phyloP scores from a whole-genome alignment of 2,888 invertebrate species.

The Nomada lathburiana region DNA sequence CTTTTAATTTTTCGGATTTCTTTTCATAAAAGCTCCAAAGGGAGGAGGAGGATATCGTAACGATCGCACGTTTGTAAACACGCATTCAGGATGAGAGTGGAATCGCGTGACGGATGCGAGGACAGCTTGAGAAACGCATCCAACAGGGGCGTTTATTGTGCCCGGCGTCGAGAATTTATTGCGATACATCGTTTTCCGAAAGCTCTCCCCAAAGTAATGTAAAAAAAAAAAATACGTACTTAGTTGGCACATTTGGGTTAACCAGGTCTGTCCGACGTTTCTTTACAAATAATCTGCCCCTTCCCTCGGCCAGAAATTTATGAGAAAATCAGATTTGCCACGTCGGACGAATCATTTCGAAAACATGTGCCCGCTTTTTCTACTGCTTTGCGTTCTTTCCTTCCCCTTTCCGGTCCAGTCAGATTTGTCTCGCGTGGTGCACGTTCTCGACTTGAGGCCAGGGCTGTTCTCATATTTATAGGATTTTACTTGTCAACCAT shows the following conservation, averaged over 20 bases:
- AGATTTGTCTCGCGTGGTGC: too few species aligned
- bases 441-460: too few species aligned
- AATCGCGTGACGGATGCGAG: slow-evolving; percentile 49
- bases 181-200: slow-evolving; percentile 20
- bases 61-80: background rate
- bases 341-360: slow-evolving; percentile 10
- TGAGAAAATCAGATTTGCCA: slow-evolving; percentile 8
- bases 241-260: slow-evolving; percentile 14
- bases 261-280: background rate
- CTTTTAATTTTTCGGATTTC: too few species aligned
- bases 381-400: too few species aligned
- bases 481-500: too few species aligned
- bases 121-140: slow-evolving; percentile 46
- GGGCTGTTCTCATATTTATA: too few species aligned
- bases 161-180: slow-evolving; percentile 38
- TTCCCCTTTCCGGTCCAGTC: too few species aligned
- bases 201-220: slow-evolving; percentile 19
- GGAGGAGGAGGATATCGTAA: background rate
- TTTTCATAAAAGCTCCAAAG: background rate
- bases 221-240: background rate
- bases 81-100: slow-evolving; percentile 14
- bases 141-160: slow-evolving; percentile 43
- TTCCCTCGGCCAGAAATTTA: background rate
- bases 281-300: background rate
- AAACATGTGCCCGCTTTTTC: background rate